Conservation (phyloP, 2,797 vertebrate genomes). For the Gymnocypris eckloni region DNA sequence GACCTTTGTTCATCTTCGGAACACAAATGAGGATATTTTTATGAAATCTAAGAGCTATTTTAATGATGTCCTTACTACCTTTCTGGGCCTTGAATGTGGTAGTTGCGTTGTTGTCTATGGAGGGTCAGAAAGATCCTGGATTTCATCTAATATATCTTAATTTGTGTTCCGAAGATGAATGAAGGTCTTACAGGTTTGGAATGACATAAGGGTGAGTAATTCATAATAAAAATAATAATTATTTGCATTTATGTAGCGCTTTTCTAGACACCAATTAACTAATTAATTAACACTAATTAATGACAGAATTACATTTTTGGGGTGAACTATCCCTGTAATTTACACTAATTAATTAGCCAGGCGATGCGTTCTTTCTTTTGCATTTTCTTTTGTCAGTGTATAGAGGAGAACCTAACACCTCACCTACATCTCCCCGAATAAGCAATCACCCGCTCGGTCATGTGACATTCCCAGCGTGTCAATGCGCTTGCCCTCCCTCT, state of each 20-base stretch:
- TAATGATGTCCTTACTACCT: not conserved
- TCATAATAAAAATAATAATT: no score
- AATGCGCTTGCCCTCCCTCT: constrained; percentile 21
- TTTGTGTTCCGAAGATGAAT: not conserved
- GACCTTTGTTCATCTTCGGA: not conserved
- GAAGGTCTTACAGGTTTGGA: not conserved
- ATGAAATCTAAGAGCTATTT: not conserved
- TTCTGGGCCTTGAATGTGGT: not conserved
- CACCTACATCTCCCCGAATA: constrained; percentile 39
- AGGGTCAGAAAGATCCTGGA: not conserved
- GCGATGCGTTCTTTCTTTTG: not conserved
- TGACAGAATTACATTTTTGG: not conserved
- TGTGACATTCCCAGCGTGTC: constrained; percentile 1
- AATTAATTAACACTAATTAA: not conserved
- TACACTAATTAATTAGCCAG: not conserved
- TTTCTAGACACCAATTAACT: no score
- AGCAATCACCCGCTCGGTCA: constrained; percentile 26
- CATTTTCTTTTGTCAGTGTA: not conserved
- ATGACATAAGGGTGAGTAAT: not conserved
- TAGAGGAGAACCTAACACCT: constrained; percentile 33
- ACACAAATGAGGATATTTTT: not conserved
- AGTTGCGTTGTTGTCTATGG: not conserved
- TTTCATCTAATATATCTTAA: not conserved
- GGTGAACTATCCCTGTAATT: not conserved
- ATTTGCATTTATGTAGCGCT: no score